These are phyloP conservation scores for Chrysochloris asiatica DNA, from an alignment of 2,113 vertebrate species.

Conservation along the genomic window DNA sequence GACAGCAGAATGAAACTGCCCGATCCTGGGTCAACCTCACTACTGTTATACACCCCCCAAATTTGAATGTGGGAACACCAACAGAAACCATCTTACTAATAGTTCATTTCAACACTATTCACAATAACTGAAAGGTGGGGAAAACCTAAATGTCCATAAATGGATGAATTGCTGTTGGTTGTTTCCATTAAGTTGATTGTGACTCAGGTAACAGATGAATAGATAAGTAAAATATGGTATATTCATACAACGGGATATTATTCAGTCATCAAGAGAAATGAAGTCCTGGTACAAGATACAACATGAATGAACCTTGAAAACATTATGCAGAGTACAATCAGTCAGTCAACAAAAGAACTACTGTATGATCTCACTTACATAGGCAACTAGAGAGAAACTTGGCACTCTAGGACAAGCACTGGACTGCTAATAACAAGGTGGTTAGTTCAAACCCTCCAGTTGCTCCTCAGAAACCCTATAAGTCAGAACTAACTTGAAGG, in stretches of 20 bases:
- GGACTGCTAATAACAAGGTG: too few relatives aligned
- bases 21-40: too few relatives aligned
- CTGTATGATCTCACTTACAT: background rate
- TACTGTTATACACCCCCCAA: too few relatives aligned
- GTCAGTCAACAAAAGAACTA: background rate
- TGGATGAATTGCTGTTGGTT: background rate
- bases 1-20: too few relatives aligned
- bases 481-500: too few relatives aligned
- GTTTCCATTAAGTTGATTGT: background rate
- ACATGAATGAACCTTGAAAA: background rate
- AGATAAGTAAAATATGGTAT: background rate
- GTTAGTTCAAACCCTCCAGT: too few relatives aligned
- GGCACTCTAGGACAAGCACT: too few relatives aligned
- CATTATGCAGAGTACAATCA: background rate
- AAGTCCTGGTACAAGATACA: background rate
- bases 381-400: too few relatives aligned
- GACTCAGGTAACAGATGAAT: background rate
- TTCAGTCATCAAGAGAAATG: background rate
- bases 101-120: too few relatives aligned
- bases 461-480: too few relatives aligned
- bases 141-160: background rate
- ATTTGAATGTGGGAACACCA: too few relatives aligned
- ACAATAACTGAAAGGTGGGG: background rate
- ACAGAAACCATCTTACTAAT: too few relatives aligned
- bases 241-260: background rate